Evolutionary conservation across 2,888 invertebrate species (phyloP).

Genomic region (Drosophila paramelanica): DNA sequence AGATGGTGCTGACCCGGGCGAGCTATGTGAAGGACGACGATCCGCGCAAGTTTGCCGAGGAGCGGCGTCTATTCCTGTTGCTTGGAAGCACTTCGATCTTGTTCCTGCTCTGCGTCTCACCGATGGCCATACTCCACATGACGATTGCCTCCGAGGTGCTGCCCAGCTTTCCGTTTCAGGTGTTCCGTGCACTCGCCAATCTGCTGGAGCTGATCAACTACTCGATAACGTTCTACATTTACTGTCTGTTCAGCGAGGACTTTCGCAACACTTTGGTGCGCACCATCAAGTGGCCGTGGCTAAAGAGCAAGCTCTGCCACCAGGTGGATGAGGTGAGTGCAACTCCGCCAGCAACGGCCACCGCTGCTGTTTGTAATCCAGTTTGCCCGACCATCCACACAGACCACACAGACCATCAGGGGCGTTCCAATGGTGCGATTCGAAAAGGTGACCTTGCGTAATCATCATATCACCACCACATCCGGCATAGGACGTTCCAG

Average conservation of each 20-base stretch:
- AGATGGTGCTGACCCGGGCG: conserved; percentile 88
- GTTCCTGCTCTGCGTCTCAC: conserved; percentile 89
- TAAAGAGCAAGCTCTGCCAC: conserved; percentile 78
- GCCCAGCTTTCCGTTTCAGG: conserved; percentile 88
- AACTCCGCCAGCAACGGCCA: conserved; percentile 54
- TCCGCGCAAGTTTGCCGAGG: conserved; percentile 89
- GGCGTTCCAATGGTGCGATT: conserved; percentile 64
- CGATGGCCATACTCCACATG: conserved; percentile 90
- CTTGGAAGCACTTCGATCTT: conserved; percentile 88
- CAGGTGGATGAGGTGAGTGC: conserved; percentile 83
- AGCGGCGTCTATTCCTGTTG: conserved; percentile 88
- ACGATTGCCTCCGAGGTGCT: conserved; percentile 88
- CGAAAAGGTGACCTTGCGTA: conserved; percentile 48
- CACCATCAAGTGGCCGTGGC: conserved; percentile 88
- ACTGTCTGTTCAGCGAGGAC: conserved; percentile 91
- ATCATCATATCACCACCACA: conserved; percentile 83
- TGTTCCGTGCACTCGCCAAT: conserved; percentile 90
- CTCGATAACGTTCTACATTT: conserved; percentile 92
- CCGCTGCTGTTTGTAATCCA: conserved; percentile 36
- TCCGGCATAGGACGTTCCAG: conserved; percentile 84
- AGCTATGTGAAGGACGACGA: conserved; percentile 87
- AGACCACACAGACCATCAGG: conserved; percentile 40
- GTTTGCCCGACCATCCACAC: conserved; percentile 54
- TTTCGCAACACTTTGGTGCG: conserved; percentile 89
- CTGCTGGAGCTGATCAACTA: conserved; percentile 91